A percentile compares a stretch with the other conserved stretches of the same genome.
Conservation (phyloP, 2,888 invertebrate species). For the Opisthograptis luteolata region DNA sequence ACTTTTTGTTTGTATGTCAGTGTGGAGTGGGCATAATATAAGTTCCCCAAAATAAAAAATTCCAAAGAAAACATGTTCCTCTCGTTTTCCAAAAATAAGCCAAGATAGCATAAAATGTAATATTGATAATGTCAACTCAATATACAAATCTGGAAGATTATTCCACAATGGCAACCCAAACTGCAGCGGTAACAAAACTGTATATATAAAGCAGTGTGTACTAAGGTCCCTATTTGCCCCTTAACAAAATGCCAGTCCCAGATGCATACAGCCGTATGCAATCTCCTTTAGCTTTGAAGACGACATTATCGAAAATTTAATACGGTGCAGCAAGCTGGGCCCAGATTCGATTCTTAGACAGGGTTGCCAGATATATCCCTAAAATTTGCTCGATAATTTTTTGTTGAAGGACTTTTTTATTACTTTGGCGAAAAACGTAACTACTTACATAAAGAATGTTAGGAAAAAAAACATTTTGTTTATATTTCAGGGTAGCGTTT, state of each 20-base stretch:
- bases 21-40: too few species aligned
- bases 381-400: neutral
- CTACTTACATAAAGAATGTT: too few species aligned
- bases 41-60: too few species aligned
- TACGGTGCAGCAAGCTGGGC: slow-evolving; percentile 38
- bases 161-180: slow-evolving; percentile 3
- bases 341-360: slow-evolving; percentile 46
- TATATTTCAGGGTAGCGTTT: too few species aligned
- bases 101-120: too few species aligned
- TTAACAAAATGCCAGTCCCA: slow-evolving; percentile 41
- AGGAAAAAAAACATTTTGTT: too few species aligned
- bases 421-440: too few species aligned
- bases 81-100: too few species aligned
- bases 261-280: slow-evolving; percentile 52
- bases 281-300: slow-evolving; percentile 51
- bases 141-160: neutral
- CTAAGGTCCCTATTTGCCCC: slow-evolving; percentile 23
- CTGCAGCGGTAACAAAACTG: slow-evolving; percentile 4
- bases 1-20: too few species aligned
- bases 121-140: neutral
- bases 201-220: slow-evolving; percentile 21
- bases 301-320: slow-evolving; percentile 57
- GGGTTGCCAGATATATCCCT: slow-evolving; percentile 15
- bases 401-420: too few species aligned
- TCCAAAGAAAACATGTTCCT: too few species aligned